phyloP scores from a whole-genome alignment of 2,888 invertebrate species.

The Coremacera marginata region DNA sequence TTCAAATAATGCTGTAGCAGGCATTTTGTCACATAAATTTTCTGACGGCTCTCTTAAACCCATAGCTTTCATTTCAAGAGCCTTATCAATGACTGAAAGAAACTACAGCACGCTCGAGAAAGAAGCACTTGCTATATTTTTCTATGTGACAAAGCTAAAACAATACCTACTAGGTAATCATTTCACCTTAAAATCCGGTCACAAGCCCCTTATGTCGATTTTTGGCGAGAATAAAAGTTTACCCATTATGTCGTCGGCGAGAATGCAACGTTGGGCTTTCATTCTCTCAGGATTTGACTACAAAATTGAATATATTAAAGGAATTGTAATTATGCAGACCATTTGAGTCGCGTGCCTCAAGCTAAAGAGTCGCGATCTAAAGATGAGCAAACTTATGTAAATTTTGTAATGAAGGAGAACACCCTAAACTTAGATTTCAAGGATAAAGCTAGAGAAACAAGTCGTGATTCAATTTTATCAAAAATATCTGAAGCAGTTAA shows the following conservation, averaged over 20 bases:
- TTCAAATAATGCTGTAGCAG: conserved; percentile 44
- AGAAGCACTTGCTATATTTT: conserved; percentile 37
- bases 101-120: too few relatives aligned
- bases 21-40: conserved; percentile 41
- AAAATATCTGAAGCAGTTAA: too few relatives aligned
- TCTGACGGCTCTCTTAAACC: conserved; percentile 38
- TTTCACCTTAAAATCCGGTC: conserved; percentile 35
- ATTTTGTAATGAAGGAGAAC: conserved; percentile 8
- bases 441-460: conserved; percentile 37
- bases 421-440: conserved; percentile 32
- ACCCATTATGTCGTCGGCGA: conserved; percentile 31
- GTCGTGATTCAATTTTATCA: conserved; percentile 34
- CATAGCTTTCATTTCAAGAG: conserved; percentile 47
- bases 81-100: conserved; percentile 40
- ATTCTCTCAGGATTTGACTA: conserved; percentile 40
- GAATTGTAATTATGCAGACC: conserved; percentile 37
- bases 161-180: conserved; percentile 34
- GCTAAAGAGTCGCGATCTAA: not conserved
- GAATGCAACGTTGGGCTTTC: conserved; percentile 33
- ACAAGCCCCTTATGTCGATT: conserved; percentile 36
- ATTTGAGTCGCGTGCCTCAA: conserved; percentile 32
- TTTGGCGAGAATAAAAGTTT: conserved; percentile 38
- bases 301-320: conserved; percentile 29
- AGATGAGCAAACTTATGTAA: too few relatives aligned
- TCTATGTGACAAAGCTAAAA: conserved; percentile 33